phyloP scores from a whole-genome alignment of 2,888 invertebrate species.

The Drosophila melanosoma region DNA sequence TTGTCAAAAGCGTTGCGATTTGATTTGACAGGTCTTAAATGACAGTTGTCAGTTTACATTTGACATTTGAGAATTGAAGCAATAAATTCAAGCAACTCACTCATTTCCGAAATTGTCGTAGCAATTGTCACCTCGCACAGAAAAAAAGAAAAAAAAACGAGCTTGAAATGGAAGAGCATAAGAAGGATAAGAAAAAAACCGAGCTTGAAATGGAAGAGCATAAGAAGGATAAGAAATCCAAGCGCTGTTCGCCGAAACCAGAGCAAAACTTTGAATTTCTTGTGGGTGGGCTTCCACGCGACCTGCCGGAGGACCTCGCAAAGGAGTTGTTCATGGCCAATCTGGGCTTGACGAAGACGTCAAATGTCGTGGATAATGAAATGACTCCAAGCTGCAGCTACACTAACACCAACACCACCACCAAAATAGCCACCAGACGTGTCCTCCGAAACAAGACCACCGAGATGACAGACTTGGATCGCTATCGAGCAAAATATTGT shows the following conservation, averaged over 20 bases:
- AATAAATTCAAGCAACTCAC: background rate
- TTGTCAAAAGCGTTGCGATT: background rate
- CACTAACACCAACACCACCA: background rate
- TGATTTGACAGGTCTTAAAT: background rate
- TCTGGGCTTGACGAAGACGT: background rate
- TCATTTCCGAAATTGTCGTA: background rate
- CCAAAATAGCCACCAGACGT: background rate
- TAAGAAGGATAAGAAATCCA: background rate
- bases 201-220: too few species aligned
- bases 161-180: background rate
- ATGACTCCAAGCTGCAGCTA: background rate
- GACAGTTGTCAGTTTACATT: background rate
- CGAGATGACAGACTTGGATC: background rate
- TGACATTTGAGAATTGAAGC: background rate
- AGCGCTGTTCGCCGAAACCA: background rate
- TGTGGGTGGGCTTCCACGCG: background rate
- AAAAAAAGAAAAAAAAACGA: background rate
- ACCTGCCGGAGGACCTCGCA: background rate
- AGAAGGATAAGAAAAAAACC: too few species aligned
- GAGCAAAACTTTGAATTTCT: slow-evolving; percentile 9
- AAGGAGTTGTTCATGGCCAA: slow-evolving; percentile 29
- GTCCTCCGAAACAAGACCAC: background rate
- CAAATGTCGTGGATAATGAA: background rate
- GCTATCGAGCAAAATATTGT: background rate
- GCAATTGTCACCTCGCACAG: background rate